These are phyloP conservation scores for Cosmia trapezina DNA, from an alignment of 2,888 invertebrate species.

Conservation along the genomic window DNA sequence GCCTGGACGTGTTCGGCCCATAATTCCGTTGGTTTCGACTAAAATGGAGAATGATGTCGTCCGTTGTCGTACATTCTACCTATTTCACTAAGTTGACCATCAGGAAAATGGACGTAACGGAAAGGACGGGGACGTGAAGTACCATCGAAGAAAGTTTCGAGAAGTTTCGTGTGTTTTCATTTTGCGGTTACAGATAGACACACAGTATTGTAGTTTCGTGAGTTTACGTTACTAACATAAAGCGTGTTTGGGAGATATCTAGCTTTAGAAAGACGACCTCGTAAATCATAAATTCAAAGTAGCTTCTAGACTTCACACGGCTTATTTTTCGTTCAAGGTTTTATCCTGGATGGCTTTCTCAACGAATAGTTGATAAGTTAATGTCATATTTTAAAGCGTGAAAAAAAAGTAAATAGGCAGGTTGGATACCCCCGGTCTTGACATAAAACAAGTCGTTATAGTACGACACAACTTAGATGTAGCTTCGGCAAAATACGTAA, in stretches of 20 bases:
- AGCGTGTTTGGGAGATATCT: neutral
- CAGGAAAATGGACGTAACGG: conserved; percentile 24
- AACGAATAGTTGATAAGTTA: no score
- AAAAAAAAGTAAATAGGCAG: no score
- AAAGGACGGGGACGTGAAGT: neutral
- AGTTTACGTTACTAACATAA: neutral
- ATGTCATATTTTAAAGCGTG: no score
- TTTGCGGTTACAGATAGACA: conserved; percentile 9
- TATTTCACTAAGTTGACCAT: conserved; percentile 40
- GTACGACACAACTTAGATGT: no score
- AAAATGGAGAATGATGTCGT: conserved; percentile 41
- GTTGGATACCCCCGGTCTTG: no score
- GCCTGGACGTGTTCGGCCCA: neutral
- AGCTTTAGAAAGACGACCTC: no score
- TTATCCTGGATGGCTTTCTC: no score
- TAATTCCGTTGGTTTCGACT: conserved; percentile 15
- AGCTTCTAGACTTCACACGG: neutral
- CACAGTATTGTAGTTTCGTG: neutral
- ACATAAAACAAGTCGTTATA: no score
- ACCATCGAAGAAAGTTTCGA: neutral
- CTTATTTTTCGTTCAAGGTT: neutral
- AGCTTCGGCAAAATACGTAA: no score
- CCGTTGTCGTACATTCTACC: conserved; percentile 24
- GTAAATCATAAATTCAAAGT: neutral
- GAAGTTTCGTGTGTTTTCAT: conserved; percentile 17